Evolutionary conservation across 2,797 vertebrate genomes (phyloP), one percentile per base, ranked within the genome.

Genomic region (Lerista edwardsae): DNA sequence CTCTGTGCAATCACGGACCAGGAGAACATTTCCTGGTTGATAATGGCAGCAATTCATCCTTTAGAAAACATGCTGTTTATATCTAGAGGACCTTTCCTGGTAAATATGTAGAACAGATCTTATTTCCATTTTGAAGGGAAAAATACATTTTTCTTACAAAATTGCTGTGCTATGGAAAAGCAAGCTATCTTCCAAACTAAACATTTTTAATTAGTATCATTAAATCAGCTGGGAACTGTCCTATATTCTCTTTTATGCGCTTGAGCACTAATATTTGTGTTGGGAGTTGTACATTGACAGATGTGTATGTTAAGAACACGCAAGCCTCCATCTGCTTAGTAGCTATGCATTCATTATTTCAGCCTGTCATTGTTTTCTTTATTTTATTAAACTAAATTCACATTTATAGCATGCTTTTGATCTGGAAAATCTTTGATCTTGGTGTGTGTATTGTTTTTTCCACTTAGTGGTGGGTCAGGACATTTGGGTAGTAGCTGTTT

Each of bases 241-340:
- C 31, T 84, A 27, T 57, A 84, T 34, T 79, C 79, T 80, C 19
- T 23, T 44, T 41, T 73, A 80, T 44, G 41, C 36, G 85, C 23
- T 34, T 41, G 5, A 86, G 44, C 59, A 83, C 14, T 0, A 87
- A 59, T 59, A 2, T 6, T 65, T 83, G 57, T 25, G 84, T 83
- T 34, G 25, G 86, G 85, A 68, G 14, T 82, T 83, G 82, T 86
- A 88, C 72, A 86, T 84, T 87, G 87, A 62, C 74, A 85, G 84
- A 25, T 9, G 1, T 6, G 34, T 59, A 73, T 79, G 77, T 5
- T 36, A 83, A 86, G 79, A 90, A 44, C 31, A 84, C 0, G 82
- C 2, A 15, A 9, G 71, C 75, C 85, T 87, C 83, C 57, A 90
- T 74, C 17, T 84, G 27, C 77, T 64, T 36, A 81, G 41, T 36